A percentile compares a stretch with the other conserved stretches of the same genome.
These are phyloP conservation scores for Pseudomyrmex pallidus DNA, from an alignment of 1,140 invertebrate genomes.

Conservation along the genomic window DNA sequence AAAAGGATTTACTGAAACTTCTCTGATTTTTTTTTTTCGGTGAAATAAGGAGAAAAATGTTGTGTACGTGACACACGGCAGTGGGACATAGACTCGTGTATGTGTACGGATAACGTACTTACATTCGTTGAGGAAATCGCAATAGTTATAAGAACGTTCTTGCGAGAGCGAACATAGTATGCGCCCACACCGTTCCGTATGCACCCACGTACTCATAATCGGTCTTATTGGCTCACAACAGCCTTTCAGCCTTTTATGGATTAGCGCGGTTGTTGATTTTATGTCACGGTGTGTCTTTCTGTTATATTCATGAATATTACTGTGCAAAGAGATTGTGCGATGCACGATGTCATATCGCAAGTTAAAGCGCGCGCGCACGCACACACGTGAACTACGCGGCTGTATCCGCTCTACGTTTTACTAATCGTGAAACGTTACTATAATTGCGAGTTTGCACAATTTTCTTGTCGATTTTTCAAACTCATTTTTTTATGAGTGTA, in stretches of 20 bases:
- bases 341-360: conserved; percentile 9
- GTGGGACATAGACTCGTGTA: background rate
- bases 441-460: conserved; percentile 70
- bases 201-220: conserved; percentile 60
- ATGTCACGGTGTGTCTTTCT: conserved; percentile 38
- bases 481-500: conserved; percentile 72
- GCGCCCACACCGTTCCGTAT: conserved; percentile 53
- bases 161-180: conserved; percentile 46
- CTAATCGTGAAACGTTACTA: conserved; percentile 56
- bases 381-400: background rate
- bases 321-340: conserved; percentile 12
- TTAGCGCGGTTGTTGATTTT: conserved; percentile 46
- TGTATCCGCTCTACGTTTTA: background rate
- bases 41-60: background rate
- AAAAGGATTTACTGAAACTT: too few relatives aligned
- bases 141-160: conserved; percentile 64
- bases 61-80: background rate
- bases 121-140: conserved; percentile 35
- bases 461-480: conserved; percentile 67
- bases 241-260: conserved; percentile 67
- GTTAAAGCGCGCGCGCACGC: background rate
- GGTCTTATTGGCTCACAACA: conserved; percentile 66
- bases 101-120: background rate
- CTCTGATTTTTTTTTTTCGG: background rate
- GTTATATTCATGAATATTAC: conserved; percentile 24